These are phyloP conservation scores for Montipora foliosa DNA, from an alignment of 64 coral and sea anemone genomes.

Conservation along the genomic window DNA sequence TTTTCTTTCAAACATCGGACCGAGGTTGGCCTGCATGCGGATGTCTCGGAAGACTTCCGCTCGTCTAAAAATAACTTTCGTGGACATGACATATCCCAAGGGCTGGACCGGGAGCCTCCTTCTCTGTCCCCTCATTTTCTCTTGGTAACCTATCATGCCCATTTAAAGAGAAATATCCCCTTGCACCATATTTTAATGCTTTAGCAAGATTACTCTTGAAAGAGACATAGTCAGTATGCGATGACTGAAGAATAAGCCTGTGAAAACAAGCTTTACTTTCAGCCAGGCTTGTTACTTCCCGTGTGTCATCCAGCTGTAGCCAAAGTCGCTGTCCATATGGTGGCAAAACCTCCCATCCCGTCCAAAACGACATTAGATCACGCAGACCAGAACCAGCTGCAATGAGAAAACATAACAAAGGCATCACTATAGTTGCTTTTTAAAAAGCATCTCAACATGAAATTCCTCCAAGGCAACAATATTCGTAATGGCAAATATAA, in stretches of 20 bases:
- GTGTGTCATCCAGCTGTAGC: slow-evolving; percentile 1
- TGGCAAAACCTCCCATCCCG: slow-evolving; percentile 10
- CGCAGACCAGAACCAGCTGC: slow-evolving; percentile 8
- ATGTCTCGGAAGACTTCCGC: too few species aligned
- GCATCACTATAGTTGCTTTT: slow-evolving; percentile 1
- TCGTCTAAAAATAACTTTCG: too few species aligned
- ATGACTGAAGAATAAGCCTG: slow-evolving; percentile 11
- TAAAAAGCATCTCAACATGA: background rate
- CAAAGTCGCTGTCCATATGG: slow-evolving; percentile 4
- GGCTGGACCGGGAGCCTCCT: too few species aligned
- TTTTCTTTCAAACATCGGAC: too few species aligned
- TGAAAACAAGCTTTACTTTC: slow-evolving; percentile 23
- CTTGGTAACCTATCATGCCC: background rate
- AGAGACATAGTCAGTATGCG: background rate
- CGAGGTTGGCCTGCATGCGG: too few species aligned
- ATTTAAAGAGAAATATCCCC: slow-evolving; percentile 3
- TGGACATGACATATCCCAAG: too few species aligned
- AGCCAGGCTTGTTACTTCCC: background rate
- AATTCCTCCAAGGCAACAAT: slow-evolving; percentile 16
- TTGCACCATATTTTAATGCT: slow-evolving; percentile 15
- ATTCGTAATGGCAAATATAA: slow-evolving; percentile 10
- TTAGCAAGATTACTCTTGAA: background rate
- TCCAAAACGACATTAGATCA: slow-evolving; percentile 5
- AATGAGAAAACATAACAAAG: slow-evolving; percentile 11
- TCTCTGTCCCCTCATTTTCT: too few species aligned